Conservation (phyloP, 2,888 invertebrate genomes). For the Nycteola revayana region DNA sequence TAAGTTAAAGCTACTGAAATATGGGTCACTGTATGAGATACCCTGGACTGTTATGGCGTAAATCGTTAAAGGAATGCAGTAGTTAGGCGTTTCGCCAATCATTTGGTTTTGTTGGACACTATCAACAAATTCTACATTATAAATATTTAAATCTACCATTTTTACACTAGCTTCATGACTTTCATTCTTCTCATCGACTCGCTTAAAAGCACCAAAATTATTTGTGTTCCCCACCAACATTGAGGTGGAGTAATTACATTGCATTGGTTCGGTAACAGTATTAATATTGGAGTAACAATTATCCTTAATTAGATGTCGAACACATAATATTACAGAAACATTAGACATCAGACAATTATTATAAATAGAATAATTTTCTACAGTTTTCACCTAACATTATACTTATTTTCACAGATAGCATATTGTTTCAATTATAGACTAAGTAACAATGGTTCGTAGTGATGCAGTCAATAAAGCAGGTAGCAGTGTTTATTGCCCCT, state of each 20-base stretch:
- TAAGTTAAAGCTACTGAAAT: slow-evolving; percentile 83
- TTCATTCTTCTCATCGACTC: slow-evolving; percentile 78
- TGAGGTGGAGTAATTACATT: slow-evolving; percentile 83
- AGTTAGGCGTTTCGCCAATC: slow-evolving; percentile 81
- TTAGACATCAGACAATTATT: slow-evolving; percentile 81
- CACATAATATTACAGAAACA: slow-evolving; percentile 84
- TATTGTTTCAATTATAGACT: slow-evolving; percentile 83
- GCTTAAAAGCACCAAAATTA: slow-evolving; percentile 82
- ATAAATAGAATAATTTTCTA: slow-evolving; percentile 84
- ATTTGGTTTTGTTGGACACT: slow-evolving; percentile 83
- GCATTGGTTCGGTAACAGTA: slow-evolving; percentile 83
- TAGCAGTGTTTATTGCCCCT: slow-evolving; percentile 80
- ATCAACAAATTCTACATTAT: slow-evolving; percentile 82
- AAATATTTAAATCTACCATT: slow-evolving; percentile 82
- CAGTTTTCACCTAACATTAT: slow-evolving; percentile 81
- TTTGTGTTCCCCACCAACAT: slow-evolving; percentile 82
- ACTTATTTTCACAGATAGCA: slow-evolving; percentile 87
- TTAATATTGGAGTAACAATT: slow-evolving; percentile 81
- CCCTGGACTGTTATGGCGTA: slow-evolving; percentile 84
- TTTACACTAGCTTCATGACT: slow-evolving; percentile 81
- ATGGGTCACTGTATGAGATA: slow-evolving; percentile 83
- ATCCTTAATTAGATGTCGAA: slow-evolving; percentile 84
- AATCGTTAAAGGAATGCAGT: slow-evolving; percentile 82
- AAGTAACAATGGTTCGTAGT: slow-evolving; percentile 84
- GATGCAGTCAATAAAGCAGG: slow-evolving; percentile 85